These are phyloP conservation scores for Drosophila aldrichi DNA, from an alignment of 2,888 invertebrate species.

Conservation along the genomic window DNA sequence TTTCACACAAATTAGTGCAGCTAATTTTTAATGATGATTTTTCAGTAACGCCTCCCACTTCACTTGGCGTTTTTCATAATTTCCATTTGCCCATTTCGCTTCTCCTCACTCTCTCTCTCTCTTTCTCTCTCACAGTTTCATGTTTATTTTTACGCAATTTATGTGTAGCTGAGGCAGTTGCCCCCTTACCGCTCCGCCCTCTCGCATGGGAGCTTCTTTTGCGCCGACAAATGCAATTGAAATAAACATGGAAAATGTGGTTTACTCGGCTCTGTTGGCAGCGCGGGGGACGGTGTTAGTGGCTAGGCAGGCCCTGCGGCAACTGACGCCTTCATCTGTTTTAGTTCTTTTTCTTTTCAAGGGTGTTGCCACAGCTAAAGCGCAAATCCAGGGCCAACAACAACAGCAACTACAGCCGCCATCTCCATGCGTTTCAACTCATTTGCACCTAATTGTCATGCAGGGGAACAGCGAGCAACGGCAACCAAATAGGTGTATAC, in stretches of 20 bases:
- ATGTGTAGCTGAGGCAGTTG: slow-evolving; percentile 30
- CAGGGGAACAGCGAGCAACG: slow-evolving; percentile 30
- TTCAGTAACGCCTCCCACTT: slow-evolving; percentile 60
- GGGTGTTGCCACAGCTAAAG: slow-evolving; percentile 38
- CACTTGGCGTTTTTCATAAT: slow-evolving; percentile 77
- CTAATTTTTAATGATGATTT: slow-evolving; percentile 80
- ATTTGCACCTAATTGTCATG: slow-evolving; percentile 81
- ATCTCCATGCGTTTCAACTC: slow-evolving; percentile 70
- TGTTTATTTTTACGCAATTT: slow-evolving; percentile 66
- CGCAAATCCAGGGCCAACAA: slow-evolving; percentile 9
- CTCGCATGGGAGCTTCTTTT: slow-evolving; percentile 19
- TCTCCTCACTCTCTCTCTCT: not conserved
- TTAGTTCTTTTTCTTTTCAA: slow-evolving; percentile 41
- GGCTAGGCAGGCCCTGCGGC: slow-evolving; percentile 30
- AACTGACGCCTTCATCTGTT: slow-evolving; percentile 42
- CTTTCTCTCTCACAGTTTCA: not conserved
- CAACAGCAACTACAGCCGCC: slow-evolving; percentile 7
- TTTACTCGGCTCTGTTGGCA: slow-evolving; percentile 21
- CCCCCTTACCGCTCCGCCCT: not conserved
- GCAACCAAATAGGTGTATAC: slow-evolving; percentile 6
- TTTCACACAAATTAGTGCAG: slow-evolving; percentile 74
- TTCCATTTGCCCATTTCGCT: slow-evolving; percentile 43
- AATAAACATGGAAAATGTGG: slow-evolving; percentile 69
- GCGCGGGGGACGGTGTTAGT: not conserved
- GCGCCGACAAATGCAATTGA: slow-evolving; percentile 72